These are phyloP conservation scores for Melinaea marsaeus DNA, from an alignment of 2,888 invertebrate genomes.

Conservation along the genomic window DNA sequence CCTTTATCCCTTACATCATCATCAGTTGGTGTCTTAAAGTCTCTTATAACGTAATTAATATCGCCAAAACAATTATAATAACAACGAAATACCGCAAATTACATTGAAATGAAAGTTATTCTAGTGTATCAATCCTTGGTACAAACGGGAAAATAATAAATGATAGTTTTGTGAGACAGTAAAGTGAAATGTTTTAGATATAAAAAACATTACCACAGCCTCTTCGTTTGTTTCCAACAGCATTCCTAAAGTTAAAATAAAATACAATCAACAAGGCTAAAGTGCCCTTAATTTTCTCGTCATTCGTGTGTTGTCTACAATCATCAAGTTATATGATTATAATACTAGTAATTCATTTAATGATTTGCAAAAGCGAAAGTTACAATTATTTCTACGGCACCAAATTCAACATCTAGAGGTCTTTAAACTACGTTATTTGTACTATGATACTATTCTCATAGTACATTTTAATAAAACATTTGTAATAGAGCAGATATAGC, in stretches of 20 bases:
- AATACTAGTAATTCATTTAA: slow-evolving; percentile 80
- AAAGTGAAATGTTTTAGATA: no score
- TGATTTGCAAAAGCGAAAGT: slow-evolving; percentile 95
- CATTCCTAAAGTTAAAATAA: slow-evolving; percentile 91
- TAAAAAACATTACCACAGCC: slow-evolving; percentile 26
- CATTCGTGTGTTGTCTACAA: slow-evolving; percentile 82
- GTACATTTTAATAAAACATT: not conserved
- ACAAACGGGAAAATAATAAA: no score
- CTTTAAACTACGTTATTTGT: slow-evolving; percentile 90
- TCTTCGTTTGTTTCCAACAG: slow-evolving; percentile 94
- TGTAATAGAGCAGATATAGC: slow-evolving; percentile 85
- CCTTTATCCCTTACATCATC: slow-evolving; percentile 53
- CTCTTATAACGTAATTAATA: slow-evolving; percentile 91
- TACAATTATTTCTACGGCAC: slow-evolving; percentile 95
- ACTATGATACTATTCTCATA: slow-evolving; percentile 21
- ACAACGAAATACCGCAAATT: slow-evolving; percentile 84
- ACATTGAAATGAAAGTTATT: no score
- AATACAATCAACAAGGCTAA: slow-evolving; percentile 82
- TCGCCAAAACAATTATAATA: slow-evolving; percentile 86
- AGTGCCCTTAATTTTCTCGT: slow-evolving; percentile 86
- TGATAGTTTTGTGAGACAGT: no score
- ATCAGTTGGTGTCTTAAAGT: slow-evolving; percentile 82
- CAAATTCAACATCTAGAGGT: slow-evolving; percentile 94
- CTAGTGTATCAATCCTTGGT: no score
- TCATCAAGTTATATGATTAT: slow-evolving; percentile 75